Evolutionary conservation across 2,888 invertebrate species (phyloP).

Genomic region (Drosophila pegasa): DNA sequence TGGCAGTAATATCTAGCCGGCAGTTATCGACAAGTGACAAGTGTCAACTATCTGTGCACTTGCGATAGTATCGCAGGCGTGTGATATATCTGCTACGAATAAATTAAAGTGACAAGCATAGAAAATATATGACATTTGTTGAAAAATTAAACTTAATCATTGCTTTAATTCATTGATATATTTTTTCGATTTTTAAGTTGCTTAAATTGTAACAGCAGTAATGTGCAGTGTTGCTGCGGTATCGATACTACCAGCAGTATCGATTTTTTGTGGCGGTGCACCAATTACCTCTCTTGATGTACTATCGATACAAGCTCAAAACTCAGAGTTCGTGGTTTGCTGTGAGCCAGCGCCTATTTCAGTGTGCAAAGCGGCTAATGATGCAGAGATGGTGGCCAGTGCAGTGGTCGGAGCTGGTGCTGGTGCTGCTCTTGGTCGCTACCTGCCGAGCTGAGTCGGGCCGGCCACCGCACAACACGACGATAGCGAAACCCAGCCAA

Average conservation of each 20-base stretch:
- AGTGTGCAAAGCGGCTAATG: slow-evolving; percentile 25
- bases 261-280: not conserved
- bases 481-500: slow-evolving; percentile 12
- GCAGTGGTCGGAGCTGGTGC: slow-evolving; percentile 45
- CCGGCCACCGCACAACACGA: slow-evolving; percentile 24
- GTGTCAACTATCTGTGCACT: not conserved
- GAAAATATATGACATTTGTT: too few relatives aligned
- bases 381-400: slow-evolving; percentile 52
- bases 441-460: slow-evolving; percentile 2
- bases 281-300: not conserved
- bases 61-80: not conserved
- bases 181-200: too few relatives aligned
- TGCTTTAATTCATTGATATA: not conserved
- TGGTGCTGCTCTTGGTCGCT: slow-evolving; percentile 41
- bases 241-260: not conserved
- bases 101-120: too few relatives aligned
- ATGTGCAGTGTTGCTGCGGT: not conserved
- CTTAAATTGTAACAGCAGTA: too few relatives aligned
- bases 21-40: slow-evolving; percentile 5
- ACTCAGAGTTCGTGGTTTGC: slow-evolving; percentile 17
- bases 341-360: slow-evolving; percentile 42
- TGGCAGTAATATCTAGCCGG: not conserved
- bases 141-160: not conserved
- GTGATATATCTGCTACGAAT: too few relatives aligned
- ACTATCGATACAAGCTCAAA: slow-evolving; percentile 39